A percentile compares a stretch with the other conserved stretches of the same genome.
Evolutionary conservation across 2,797 vertebrate species (phyloP).

Genomic region (Tolypeutes matacus): DNA sequence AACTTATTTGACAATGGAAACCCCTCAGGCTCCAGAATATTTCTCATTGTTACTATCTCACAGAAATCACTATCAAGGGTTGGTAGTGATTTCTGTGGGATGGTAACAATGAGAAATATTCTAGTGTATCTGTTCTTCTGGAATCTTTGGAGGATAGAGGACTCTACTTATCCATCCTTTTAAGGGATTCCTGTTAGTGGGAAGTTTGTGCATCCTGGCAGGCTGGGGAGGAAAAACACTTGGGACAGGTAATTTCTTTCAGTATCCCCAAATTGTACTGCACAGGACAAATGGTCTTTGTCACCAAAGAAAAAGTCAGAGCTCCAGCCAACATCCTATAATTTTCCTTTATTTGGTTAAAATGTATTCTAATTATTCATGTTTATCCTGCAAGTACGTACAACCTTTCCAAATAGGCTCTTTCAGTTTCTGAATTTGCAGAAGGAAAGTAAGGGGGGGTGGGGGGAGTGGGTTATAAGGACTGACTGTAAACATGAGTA

Average conservation of each 20-base stretch:
- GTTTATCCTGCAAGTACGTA: neutral
- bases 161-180: neutral
- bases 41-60: too few relatives aligned
- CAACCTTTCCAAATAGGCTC: neutral
- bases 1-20: neutral
- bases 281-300: neutral
- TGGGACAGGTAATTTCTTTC: neutral
- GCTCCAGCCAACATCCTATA: too few relatives aligned
- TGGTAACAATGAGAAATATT: too few relatives aligned
- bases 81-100: too few relatives aligned
- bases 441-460: neutral
- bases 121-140: neutral
- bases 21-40: neutral
- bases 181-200: neutral
- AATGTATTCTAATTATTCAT: neutral
- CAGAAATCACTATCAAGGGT: too few relatives aligned
- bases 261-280: neutral
- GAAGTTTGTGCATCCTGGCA: neutral
- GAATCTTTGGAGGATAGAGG: neutral
- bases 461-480: neutral
- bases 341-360: neutral
- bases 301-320: too few relatives aligned
- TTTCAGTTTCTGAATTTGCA: neutral
- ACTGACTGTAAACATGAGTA: neutral
- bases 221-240: neutral